These are phyloP conservation scores for Esox lucius DNA, from an alignment of 2,797 vertebrate genomes.

Conservation along the genomic window DNA sequence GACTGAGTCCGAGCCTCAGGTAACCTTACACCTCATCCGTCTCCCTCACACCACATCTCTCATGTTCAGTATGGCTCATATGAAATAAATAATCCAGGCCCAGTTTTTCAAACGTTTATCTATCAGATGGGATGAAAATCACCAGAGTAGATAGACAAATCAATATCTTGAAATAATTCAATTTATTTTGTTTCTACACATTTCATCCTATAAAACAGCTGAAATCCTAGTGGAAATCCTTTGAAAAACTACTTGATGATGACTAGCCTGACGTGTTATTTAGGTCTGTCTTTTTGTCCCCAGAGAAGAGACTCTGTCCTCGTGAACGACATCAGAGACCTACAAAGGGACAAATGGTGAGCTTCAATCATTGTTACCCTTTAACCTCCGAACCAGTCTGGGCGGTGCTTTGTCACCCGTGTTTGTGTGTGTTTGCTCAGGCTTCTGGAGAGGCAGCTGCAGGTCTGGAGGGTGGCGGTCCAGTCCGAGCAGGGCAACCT, in stretches of 20 bases:
- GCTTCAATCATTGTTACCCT: slow-evolving; percentile 13
- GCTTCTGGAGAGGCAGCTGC: slow-evolving; percentile 78
- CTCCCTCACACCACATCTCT: neutral
- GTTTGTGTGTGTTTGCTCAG: slow-evolving; percentile 54
- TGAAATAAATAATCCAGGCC: no score
- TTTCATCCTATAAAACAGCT: no score
- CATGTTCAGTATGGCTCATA: neutral
- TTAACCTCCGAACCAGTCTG: neutral
- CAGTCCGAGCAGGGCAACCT: slow-evolving; percentile 74
- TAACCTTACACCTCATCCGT: slow-evolving; percentile 24
- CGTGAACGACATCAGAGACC: slow-evolving; percentile 64
- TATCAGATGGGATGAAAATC: no score
- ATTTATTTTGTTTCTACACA: no score
- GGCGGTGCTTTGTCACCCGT: neutral
- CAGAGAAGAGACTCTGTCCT: slow-evolving; percentile 47
- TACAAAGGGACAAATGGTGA: slow-evolving; percentile 76
- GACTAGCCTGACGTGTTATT: neutral
- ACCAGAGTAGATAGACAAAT: no score
- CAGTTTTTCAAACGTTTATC: no score
- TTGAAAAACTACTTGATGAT: neutral
- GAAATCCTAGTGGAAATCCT: no score
- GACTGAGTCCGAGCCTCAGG: slow-evolving; percentile 56
- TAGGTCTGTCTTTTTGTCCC: neutral
- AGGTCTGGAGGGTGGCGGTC: slow-evolving; percentile 70
- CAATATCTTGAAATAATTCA: no score